A percentile compares a stretch with the other conserved stretches of the same genome.
These are phyloP conservation scores for Polydrusus cervinus DNA, from an alignment of 2,888 invertebrate genomes.

Conservation along the genomic window DNA sequence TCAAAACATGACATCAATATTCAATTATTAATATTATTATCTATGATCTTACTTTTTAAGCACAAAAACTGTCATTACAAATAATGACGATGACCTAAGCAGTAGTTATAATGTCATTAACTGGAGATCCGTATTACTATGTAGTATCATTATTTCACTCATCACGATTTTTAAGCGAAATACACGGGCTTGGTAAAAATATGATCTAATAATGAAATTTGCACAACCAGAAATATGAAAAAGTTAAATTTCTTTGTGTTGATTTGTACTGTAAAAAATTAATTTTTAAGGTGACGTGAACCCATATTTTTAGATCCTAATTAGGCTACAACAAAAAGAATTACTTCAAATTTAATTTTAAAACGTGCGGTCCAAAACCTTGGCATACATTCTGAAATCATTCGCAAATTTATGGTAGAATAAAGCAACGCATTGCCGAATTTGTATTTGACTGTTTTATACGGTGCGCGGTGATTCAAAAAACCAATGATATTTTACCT, in stretches of 20 bases:
- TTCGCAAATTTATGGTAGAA: conserved; percentile 25
- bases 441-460: too few species aligned
- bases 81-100: conserved; percentile 23
- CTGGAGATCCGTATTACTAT: neutral
- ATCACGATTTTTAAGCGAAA: conserved; percentile 23
- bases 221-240: too few species aligned
- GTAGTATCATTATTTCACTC: conserved; percentile 2
- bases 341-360: conserved; percentile 36
- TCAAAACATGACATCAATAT: conserved; percentile 9
- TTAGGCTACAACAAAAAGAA: conserved; percentile 30
- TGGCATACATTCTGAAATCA: conserved; percentile 29
- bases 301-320: conserved; percentile 32
- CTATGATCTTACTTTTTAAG: conserved; percentile 19
- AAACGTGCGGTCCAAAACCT: conserved; percentile 29
- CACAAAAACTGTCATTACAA: conserved; percentile 22
- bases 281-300: conserved; percentile 26
- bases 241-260: too few species aligned
- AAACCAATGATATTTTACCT: too few species aligned
- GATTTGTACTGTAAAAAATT: too few species aligned
- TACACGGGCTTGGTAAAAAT: conserved; percentile 22
- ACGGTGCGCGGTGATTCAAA: too few species aligned
- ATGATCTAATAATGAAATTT: conserved; percentile 22
- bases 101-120: conserved; percentile 21
- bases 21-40: conserved; percentile 4
- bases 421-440: conserved; percentile 16